A percentile compares a stretch with the other conserved stretches of the same genome.
Conservation (phyloP, 1,140 invertebrate genomes). For the Lordiphosa clarofinis region DNA sequence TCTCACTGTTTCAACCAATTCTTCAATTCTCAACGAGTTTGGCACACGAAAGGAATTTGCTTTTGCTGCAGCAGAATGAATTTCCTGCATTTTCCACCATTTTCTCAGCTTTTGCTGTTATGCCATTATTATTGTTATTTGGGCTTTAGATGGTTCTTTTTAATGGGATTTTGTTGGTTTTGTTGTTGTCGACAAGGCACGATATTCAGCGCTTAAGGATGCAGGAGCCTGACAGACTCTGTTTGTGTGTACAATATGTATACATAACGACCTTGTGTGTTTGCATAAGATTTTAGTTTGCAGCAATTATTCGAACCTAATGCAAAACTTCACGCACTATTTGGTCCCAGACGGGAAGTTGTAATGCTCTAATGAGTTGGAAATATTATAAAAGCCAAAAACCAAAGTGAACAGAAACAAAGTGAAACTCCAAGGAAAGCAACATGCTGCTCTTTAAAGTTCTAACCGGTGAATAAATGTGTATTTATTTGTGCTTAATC, state of each 20-base stretch:
- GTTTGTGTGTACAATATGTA: not conserved
- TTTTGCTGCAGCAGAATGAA: constrained; percentile 41
- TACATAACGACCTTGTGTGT: constrained; percentile 9
- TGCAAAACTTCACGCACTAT: constrained; percentile 15
- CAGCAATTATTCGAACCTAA: constrained; percentile 15
- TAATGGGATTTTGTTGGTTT: constrained; percentile 47
- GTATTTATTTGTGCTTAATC: too few species aligned
- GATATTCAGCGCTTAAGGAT: constrained; percentile 58
- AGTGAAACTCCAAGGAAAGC: too few species aligned
- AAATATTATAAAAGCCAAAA: too few species aligned
- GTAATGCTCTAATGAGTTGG: not conserved
- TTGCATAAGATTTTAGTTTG: not conserved
- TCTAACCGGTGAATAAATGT: too few species aligned
- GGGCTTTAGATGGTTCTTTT: constrained; percentile 40
- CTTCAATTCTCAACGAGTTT: constrained; percentile 22
- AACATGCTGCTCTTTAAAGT: too few species aligned
- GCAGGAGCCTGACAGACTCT: constrained; percentile 9
- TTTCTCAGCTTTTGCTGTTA: constrained; percentile 8
- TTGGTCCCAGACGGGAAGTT: not conserved
- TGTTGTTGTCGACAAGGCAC: constrained; percentile 42
- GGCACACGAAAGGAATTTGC: constrained; percentile 29
- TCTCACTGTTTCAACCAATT: not conserved
- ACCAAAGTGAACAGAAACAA: too few species aligned
- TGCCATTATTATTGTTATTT: constrained; percentile 49
- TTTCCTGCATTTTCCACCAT: constrained; percentile 45